Percentiles rank a stretch among this genome's conserved stretches.
These are phyloP conservation scores for Odontomyia ornata DNA, from an alignment of 2,888 invertebrate genomes.

Conservation along the genomic window DNA sequence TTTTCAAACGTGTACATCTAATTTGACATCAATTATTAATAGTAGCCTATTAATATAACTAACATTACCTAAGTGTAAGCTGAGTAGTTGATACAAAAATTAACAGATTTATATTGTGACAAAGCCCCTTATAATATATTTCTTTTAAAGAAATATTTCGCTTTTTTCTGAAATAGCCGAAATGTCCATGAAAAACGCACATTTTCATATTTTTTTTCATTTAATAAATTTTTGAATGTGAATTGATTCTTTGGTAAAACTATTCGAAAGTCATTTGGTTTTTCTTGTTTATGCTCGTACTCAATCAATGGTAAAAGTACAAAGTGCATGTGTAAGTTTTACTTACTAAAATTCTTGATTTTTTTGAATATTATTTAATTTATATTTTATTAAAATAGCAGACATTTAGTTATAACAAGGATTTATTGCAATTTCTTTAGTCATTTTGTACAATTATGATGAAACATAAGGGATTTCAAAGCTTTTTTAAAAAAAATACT, in stretches of 20 bases:
- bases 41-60: neutral
- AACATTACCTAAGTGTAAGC: neutral
- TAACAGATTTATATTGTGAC: neutral
- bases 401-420: too few species aligned
- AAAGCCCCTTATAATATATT: neutral
- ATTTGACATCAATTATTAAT: neutral
- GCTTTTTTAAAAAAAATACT: too few species aligned
- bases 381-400: too few species aligned
- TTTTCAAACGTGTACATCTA: too few species aligned
- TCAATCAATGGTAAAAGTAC: too few species aligned
- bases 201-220: slow-evolving; percentile 13
- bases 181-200: slow-evolving; percentile 51
- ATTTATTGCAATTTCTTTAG: too few species aligned
- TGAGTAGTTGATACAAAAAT: neutral
- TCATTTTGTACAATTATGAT: too few species aligned
- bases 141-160: neutral
- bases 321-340: too few species aligned
- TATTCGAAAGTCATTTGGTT: neutral
- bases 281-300: too few species aligned
- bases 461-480: too few species aligned
- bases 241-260: neutral
- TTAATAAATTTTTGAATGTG: neutral
- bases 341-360: too few species aligned
- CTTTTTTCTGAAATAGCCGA: slow-evolving; percentile 36
- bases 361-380: neutral